A percentile compares a stretch with the other conserved stretches of the same genome.
Evolutionary conservation across 2,113 vertebrate species (phyloP).

Genomic region (Cyprinodon variegatus): DNA sequence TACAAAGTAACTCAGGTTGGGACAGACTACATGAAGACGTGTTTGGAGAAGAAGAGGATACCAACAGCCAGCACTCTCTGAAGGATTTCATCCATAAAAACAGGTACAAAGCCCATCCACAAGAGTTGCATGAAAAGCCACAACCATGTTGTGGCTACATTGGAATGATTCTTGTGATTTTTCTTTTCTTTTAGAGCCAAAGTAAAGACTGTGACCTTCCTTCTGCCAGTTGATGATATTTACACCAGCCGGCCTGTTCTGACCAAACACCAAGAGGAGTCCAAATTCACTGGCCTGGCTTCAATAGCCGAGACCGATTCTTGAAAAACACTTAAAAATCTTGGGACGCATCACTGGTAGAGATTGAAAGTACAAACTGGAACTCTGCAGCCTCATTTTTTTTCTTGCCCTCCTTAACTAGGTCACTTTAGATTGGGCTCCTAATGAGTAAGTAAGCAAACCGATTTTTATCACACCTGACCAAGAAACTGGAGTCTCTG

Average conservation of each 20-base stretch:
- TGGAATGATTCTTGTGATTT: background rate
- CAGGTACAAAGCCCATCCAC: conserved; percentile 75
- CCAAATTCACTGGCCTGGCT: conserved; percentile 71
- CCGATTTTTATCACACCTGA: conserved; percentile 76
- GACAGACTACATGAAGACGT: conserved; percentile 58
- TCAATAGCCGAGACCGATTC: conserved; percentile 82
- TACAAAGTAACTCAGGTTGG: conserved; percentile 58
- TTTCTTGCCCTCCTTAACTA: conserved; percentile 33
- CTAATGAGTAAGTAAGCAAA: conserved; percentile 49
- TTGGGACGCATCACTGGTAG: background rate
- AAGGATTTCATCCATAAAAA: conserved; percentile 80
- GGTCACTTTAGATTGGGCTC: conserved; percentile 39
- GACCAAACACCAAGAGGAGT: conserved; percentile 72
- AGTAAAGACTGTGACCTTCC: conserved; percentile 92
- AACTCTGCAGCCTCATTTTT: conserved; percentile 12
- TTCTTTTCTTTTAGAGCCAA: conserved; percentile 80
- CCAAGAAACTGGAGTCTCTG: conserved; percentile 68
- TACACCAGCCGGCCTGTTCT: conserved; percentile 79
- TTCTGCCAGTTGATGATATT: conserved; percentile 85
- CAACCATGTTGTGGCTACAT: background rate
- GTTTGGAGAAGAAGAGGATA: conserved; percentile 42
- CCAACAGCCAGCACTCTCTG: conserved; percentile 72
- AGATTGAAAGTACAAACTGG: conserved; percentile 18
- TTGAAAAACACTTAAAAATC: conserved; percentile 47
- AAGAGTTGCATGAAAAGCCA: background rate